Base-by-base conservation (phyloP, 64 coral and sea anemone genomes). In the Montipora cactus region DNA sequence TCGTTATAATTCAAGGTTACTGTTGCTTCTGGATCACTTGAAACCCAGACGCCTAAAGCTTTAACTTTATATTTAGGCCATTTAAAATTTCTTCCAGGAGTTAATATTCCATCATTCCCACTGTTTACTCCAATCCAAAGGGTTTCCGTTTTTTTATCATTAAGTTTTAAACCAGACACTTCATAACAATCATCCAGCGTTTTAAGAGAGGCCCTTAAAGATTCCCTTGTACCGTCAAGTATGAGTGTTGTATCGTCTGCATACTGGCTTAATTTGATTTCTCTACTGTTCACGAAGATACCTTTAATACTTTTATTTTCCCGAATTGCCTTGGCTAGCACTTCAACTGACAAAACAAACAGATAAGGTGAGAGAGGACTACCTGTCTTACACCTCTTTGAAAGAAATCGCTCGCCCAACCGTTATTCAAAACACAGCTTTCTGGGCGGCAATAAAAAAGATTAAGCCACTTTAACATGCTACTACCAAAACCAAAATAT, bases 301-400 rank as follows among this genome's bases (percentile, higher is more conserved):
- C 51, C 79, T 81, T 64, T 61, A 81, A 81, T 81, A 13, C 55
- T 81, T 44, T 81, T 81, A n/a, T 81, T 81, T 81, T 61, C 51
- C 2, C 79, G 51, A 61, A 81, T 81, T 81, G 51, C 79, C 19
- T 57, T 79, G 59, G 59, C 59, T 64, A 64, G 59, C 13, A 64
- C 59, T 64, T 64, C 59, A 11, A 64, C 59, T 16, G 14, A 64
- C 59, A 64, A 64, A 64, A 64, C 59, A 64, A 64, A 64, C 59
- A 64, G 59, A 64, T 64, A 64, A 64, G 59, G 8, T 16, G 59
- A 64, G 59, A 11, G 59, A 64, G 59, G 59, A 74, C 70, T 37
- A 37, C 70, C 10, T 74, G 70, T 37, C 70, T 74, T 25, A 74
- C 70, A 22, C 70, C 19, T 28, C 25, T 74, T 74, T 74, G 70